Conservation (phyloP, 92 coral and sea anemone species). For the Hydrozoanthus gracilis region DNA sequence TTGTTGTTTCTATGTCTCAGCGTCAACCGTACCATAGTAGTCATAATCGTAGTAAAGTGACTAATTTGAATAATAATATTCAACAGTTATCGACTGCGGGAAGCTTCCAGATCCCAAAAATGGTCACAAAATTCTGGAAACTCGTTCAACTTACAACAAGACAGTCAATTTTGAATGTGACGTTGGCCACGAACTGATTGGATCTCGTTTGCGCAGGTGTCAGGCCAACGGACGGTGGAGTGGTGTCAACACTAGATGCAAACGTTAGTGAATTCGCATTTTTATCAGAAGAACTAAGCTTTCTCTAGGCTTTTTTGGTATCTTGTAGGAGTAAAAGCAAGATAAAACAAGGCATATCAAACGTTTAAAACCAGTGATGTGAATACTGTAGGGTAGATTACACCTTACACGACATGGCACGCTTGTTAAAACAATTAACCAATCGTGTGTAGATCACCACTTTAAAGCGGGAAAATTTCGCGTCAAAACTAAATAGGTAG, state of each 20-base stretch:
- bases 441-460: too few species aligned
- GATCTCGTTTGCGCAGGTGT: slow-evolving; percentile 50
- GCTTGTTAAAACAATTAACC: too few species aligned
- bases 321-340: neutral
- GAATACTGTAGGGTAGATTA: too few species aligned
- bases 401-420: too few species aligned
- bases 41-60: too few species aligned
- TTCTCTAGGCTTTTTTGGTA: neutral
- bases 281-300: neutral
- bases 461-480: too few species aligned
- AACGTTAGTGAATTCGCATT: slow-evolving; percentile 25
- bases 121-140: slow-evolving; percentile 40
- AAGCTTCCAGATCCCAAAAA: slow-evolving; percentile 37
- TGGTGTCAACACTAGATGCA: slow-evolving; percentile 48
- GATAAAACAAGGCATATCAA: neutral
- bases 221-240: slow-evolving; percentile 54
- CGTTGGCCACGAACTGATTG: slow-evolving; percentile 54
- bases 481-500: too few species aligned
- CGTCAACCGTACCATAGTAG: neutral
- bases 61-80: neutral
- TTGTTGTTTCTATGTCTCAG: too few species aligned
- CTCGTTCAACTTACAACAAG: slow-evolving; percentile 43
- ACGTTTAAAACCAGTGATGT: neutral
- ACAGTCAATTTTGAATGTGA: slow-evolving; percentile 49
- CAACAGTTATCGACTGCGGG: slow-evolving; percentile 58